Base-by-base conservation (phyloP, 1,140 invertebrate genomes). In the Grapholita molesta region DNA sequence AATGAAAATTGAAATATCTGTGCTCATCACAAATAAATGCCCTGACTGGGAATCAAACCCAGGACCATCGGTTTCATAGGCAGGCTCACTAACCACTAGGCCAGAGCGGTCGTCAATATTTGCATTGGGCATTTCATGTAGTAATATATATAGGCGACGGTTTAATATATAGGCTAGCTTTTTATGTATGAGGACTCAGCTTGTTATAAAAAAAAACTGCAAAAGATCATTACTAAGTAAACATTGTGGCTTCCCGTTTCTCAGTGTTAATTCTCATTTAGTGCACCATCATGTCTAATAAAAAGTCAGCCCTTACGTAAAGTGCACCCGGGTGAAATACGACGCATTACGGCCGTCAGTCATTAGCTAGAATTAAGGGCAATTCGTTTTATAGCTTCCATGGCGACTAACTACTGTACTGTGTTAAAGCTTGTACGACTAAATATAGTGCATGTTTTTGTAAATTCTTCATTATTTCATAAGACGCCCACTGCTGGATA, bases 341-440 rank as follows among this genome's bases (percentile, higher is more conserved):
- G 53, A 25, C 53, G 53, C 24, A 23, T 23, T 25, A 57, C 24
- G 28, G 24, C 53, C 24, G 18, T 53, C 24, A 24, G 23, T 57
- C 53, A 57, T 57, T 57, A 69, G 70, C 66, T 75, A 68, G 71
- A 78, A 78, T 78, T 78, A 78, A 73, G 72, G 71, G 64, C 74
- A 78, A 79, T 80, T 72, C 69, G 57, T 75, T 80, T 78, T 85
- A 85, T 82, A 66, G n/a, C 64, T 65, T 75, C 68, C 68, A 68
- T 73, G 71, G 53, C 48, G 25, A 55, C 24, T 65, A 71, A 68
- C 64, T 71, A 69, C 69, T 70, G 69, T 72, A 38, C 66, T 42
- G 30, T 38, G 15, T 24, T 52, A 48, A 30, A 30, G 15, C 5
- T 3, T 18, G 15, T 67, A 21, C 42, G 64, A 25, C 12, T 4